Evolutionary conservation across 2,797 vertebrate genomes (phyloP), one percentile per base, ranked within the genome.

Genomic region (Labeo calbasu): DNA sequence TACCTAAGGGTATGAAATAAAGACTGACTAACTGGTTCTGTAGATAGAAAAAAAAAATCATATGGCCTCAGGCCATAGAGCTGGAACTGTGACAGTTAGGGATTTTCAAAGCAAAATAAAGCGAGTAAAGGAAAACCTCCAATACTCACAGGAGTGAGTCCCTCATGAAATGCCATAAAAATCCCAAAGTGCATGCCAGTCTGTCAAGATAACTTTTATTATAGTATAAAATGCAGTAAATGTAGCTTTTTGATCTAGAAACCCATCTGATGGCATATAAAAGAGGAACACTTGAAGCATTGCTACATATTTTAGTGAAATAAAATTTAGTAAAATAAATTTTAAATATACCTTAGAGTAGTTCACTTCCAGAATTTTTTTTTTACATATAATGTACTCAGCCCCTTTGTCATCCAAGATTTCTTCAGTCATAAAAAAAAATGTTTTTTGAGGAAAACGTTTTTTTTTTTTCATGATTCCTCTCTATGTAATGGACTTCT

Each of bases 21-120:
- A 83, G 71, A 70, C 46, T 55, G 28, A 50, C 32, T 46, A 50
- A 57, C 79, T 57, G 72, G 51, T 63, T 71, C 82, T 76, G 48
- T 77, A 68, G 71, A 40, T 36, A 63, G 32, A 68, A 61, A 84
- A 69, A 28, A 66, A 59, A 66, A 82, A 79, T 65, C 5, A 72
- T 65, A 59, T 79, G 76, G 68, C 76, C 80, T 87, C 57, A 10
- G 82, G 83, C 73, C 70, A 71, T 50, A 86, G 76, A 85, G 13
- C 80, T 76, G 57, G 68, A 83, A 50, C 50, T 68, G n/a, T 86
- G 86, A 83, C 76, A 82, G 84, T 75, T 80, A 79, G 53, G 69
- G 82, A 82, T 81, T 84, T 84, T 75, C 76, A 77, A 83, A 81
- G 84, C 23, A 40, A 86, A 69, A 83, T 15, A 70, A 85, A 53